Evolutionary conservation across 2,113 vertebrate species (phyloP).

Genomic region (Tiliqua scincoides): DNA sequence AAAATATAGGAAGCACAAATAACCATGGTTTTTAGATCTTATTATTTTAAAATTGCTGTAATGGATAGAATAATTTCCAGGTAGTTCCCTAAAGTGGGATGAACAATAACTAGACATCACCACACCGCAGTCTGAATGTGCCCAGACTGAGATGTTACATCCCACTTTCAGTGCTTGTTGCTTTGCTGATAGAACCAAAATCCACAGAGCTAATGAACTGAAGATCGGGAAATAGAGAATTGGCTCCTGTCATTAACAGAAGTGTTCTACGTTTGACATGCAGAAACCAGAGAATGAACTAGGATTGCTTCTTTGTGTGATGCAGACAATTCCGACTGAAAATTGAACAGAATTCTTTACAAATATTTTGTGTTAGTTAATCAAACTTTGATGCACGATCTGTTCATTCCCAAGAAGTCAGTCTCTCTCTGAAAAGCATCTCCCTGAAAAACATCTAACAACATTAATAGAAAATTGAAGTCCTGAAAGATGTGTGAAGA

Average conservation of each 20-base stretch:
- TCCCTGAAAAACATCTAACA: not conserved
- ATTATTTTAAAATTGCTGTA: constrained; percentile 41
- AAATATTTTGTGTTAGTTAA: not conserved
- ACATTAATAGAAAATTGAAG: not conserved
- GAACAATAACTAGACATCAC: constrained; percentile 10
- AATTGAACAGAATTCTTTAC: not conserved
- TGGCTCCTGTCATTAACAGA: not conserved
- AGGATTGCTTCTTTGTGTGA: not conserved
- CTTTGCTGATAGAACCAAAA: not conserved
- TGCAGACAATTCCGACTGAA: not conserved
- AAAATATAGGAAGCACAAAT: constrained; percentile 32
- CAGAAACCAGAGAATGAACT: not conserved
- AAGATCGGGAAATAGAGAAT: not conserved
- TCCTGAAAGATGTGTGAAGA: not conserved
- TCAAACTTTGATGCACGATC: not conserved
- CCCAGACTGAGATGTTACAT: not conserved
- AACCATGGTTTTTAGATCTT: constrained; percentile 10
- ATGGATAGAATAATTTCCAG: not conserved
- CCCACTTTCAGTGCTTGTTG: not conserved
- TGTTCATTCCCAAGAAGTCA: not conserved
- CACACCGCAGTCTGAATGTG: not conserved
- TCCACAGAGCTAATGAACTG: not conserved
- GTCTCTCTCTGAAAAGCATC: not conserved
- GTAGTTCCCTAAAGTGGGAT: constrained; percentile 10
- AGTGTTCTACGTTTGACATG: not conserved